phyloP scores from a whole-genome alignment of 2,797 vertebrate genomes.

The Pristis pectinata region DNA sequence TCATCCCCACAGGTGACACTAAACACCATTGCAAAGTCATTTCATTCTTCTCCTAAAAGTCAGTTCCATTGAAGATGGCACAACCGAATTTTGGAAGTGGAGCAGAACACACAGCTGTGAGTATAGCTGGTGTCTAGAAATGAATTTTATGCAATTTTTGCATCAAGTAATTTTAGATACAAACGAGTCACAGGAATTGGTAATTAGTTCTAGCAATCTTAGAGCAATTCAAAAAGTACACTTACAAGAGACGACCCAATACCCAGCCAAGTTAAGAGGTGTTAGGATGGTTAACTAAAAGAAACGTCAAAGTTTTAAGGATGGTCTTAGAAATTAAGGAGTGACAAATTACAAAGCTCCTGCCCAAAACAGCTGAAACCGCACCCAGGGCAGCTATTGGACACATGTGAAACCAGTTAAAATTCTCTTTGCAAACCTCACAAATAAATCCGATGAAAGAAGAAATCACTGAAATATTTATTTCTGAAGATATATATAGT shows the following conservation, averaged over 20 bases:
- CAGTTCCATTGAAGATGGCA: too few species aligned
- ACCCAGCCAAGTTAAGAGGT: background rate
- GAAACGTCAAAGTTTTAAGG: background rate
- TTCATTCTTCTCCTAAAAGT: too few species aligned
- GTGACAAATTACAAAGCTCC: background rate
- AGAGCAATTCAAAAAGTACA: too few species aligned
- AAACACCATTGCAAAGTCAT: too few species aligned
- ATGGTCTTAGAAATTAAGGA: background rate
- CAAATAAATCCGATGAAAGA: background rate
- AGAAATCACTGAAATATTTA: background rate
- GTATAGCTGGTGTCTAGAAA: too few species aligned
- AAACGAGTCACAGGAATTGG: background rate
- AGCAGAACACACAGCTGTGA: too few species aligned
- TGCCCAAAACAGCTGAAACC: background rate
- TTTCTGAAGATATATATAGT: background rate
- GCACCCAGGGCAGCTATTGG: background rate
- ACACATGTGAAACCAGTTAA: background rate
- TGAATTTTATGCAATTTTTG: background rate
- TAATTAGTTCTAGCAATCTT: too few species aligned
- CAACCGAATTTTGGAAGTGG: too few species aligned
- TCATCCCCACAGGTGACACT: too few species aligned
- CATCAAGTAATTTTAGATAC: background rate
- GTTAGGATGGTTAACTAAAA: background rate
- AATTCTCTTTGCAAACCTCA: background rate
- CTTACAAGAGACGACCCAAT: background rate